Base-by-base conservation (phyloP, 2,113 vertebrate species). In the Urocynchramus pylzowi region DNA sequence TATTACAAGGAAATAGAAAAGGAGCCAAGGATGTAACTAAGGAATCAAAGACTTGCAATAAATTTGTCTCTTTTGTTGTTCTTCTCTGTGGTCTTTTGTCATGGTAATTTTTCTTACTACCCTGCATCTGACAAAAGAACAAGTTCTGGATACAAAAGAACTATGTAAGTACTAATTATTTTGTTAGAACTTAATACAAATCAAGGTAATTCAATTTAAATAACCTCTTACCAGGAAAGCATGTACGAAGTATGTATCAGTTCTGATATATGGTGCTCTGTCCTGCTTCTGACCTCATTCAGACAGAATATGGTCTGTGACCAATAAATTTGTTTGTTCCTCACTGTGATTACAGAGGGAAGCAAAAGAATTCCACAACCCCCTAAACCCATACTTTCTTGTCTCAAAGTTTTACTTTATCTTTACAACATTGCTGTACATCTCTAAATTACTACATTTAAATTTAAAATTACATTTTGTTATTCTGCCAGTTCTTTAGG, bases 151-250 rank as follows among this genome's bases (percentile, higher is more conserved):
- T 61, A 54, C 59, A 80, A 56, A 89, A 91, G 74, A 45, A 87
- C 50, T 73, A 16, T 82, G 37, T 41, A 85, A 74, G 84, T 79
- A 83, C 67, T 80, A 67, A 96, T 80, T 90, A 80, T 91, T 90
- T 90, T 63, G 53, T 91, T 88, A 91, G 63, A 57, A 65, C 45
- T 59, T 68, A 69, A 68, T 82, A 49, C n/a, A 82, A 81, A 52
- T 75, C 47, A 61, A 89, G 53, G 28, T 91, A 96, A 91, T 87
- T 57, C 42, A 26, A 65, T 93, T 91, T 64, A 93, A 92, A 76
- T 89, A 82, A 69, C 52, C 44, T 74, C 50, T 83, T 85, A 50
- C 21, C 8, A 30, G 45, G 23, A 77, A 61, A 57, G 24, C 49
- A 24, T 19, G 7, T 75, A 41, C 21, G 74, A 21, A n/a, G 44